These are phyloP conservation scores for Scytalopus superciliaris DNA, from an alignment of 2,113 vertebrate genomes.

Conservation along the genomic window DNA sequence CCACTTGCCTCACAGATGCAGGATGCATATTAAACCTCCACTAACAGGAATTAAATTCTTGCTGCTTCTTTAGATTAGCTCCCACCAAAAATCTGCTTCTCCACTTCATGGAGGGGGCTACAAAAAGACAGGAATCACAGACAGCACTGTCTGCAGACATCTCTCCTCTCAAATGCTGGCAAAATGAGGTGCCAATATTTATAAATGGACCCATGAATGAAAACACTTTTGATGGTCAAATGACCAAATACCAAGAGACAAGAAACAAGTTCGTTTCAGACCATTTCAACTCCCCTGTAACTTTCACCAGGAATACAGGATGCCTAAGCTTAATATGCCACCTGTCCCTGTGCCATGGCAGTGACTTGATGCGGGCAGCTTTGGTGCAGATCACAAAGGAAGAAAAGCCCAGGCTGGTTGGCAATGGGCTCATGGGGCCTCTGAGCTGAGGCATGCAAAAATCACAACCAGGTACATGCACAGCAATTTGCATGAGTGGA, in stretches of 20 bases:
- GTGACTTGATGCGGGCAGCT: neutral
- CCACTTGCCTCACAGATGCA: neutral
- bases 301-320: fast-evolving
- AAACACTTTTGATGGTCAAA: neutral
- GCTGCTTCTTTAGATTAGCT: neutral
- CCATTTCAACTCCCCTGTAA: neutral
- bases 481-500: neutral
- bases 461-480: fast-evolving
- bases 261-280: neutral
- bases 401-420: neutral
- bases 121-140: neutral
- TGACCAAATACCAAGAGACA: neutral
- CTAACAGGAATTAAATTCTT: neutral
- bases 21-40: neutral
- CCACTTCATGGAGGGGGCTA: neutral
- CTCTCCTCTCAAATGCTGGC: neutral
- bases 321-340: neutral
- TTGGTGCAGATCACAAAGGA: neutral
- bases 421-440: neutral
- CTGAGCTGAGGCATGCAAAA: neutral
- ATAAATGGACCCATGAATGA: neutral
- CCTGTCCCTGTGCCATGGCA: neutral
- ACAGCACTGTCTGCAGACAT: neutral
- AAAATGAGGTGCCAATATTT: neutral
- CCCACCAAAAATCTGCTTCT: neutral